A percentile compares a stretch with the other conserved stretches of the same genome.
phyloP scores from a whole-genome alignment of 1,140 invertebrate species.

The Drosophila rufa region DNA sequence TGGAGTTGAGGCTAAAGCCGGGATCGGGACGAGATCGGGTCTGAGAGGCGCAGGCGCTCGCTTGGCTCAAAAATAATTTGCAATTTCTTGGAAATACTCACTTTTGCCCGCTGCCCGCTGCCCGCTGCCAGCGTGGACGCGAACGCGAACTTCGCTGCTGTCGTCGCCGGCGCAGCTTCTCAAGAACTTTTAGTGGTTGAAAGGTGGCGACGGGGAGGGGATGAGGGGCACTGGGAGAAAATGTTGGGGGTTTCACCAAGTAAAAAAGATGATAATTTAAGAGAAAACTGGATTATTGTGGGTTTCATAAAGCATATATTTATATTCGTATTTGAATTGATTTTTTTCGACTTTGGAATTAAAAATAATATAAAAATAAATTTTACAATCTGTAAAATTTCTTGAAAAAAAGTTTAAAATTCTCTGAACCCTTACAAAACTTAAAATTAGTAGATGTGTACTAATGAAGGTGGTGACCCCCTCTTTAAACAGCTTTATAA shows the following conservation, averaged over 20 bases:
- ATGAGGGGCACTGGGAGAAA: conserved; percentile 9
- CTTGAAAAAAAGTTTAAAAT: too few relatives aligned
- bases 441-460: too few relatives aligned
- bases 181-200: conserved; percentile 70
- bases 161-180: conserved; percentile 66
- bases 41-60: conserved; percentile 64
- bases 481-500: too few relatives aligned
- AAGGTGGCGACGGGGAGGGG: conserved; percentile 17
- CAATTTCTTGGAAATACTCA: conserved; percentile 84
- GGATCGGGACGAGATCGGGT: not conserved
- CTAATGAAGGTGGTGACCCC: too few relatives aligned
- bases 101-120: conserved; percentile 67
- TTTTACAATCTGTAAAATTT: too few relatives aligned
- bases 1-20: conserved; percentile 20
- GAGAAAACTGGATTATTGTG: too few relatives aligned
- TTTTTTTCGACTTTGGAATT: not conserved
- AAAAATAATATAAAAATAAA: too few relatives aligned
- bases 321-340: too few relatives aligned
- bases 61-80: conserved; percentile 83
- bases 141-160: conserved; percentile 66
- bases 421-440: too few relatives aligned
- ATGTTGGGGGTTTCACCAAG: not conserved
- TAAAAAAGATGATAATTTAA: too few relatives aligned
- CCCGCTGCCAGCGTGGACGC: conserved; percentile 40
- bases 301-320: too few relatives aligned